Evolutionary conservation across 2,888 invertebrate genomes (phyloP), one percentile per base, ranked within the genome.

Genomic region (Meganola albula): DNA sequence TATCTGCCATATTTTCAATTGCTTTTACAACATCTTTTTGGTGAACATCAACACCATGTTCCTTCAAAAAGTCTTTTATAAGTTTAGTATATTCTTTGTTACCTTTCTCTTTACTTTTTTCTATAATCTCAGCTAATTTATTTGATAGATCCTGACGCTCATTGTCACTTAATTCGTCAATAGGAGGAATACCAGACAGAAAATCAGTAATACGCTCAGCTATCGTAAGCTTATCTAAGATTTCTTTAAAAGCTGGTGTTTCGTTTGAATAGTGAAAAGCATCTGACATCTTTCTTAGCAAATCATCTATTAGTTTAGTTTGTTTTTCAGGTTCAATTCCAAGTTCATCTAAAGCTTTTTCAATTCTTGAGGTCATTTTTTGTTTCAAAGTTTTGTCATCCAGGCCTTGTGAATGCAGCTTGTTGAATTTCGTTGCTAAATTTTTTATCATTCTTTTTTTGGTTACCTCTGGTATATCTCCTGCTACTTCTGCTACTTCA

Each of bases 371-470:
- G 16, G 12, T 34, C 16, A 52, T 36, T 29, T 49, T 27, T 8
- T 30, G 31, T 7, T n/a, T 27, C 3, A 44, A 12, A 5, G 27
- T 25, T 7, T 49, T 38, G 23, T 53, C 41, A 29, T 48, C 27
- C 2, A 34, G 25, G 2, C 39, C 44, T 14, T 44, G 24, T 6
- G 39, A 24, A 27, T 51, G 40, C 13, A 53, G 4, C 23, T 40
- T 32, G 5, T 45, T 34, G 10, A 65, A 24, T 14, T 49, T 56
- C n/a, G 39, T 42, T 8, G 48, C 43, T 11, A 65, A 39, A 6
- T 22, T 10, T 22, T 37, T 26, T 3, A 55, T 39, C 3, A 29
- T 24, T 22, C 35, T 37, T 5, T 31, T n/a, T 20, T 12, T 25
- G 12, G 22, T 24, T 9, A 30, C 10, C 1, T 40, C 24, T 26